These are phyloP conservation scores for Oeneis ivallda DNA, from an alignment of 2,888 invertebrate genomes.

Conservation along the genomic window DNA sequence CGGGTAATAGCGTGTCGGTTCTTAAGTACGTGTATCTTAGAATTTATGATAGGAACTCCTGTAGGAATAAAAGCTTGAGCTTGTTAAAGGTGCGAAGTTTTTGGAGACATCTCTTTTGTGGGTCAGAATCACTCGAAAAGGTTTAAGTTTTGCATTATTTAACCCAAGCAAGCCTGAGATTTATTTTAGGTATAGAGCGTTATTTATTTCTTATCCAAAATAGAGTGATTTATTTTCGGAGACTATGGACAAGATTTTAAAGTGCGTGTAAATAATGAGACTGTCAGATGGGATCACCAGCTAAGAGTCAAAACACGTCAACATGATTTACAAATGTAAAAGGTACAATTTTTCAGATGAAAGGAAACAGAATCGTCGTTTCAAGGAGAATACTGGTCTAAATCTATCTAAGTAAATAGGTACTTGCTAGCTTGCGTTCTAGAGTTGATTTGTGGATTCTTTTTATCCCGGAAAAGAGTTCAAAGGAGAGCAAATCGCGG, in stretches of 20 bases:
- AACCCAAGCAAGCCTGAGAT: neutral
- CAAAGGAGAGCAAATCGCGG: too few species aligned
- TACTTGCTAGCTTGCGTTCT: too few species aligned
- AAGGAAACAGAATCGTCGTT: neutral
- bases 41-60: constrained; percentile 19
- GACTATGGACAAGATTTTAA: neutral
- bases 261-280: neutral
- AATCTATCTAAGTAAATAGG: neutral
- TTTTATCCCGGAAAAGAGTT: too few species aligned
- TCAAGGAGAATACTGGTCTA: neutral
- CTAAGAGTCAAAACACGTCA: neutral
- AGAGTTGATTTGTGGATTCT: too few species aligned
- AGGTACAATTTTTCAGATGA: neutral
- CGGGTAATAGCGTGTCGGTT: constrained; percentile 40
- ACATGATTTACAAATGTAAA: neutral
- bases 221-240: too few species aligned
- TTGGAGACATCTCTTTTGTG: neutral
- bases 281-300: neutral
- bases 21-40: constrained; percentile 21
- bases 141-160: neutral
- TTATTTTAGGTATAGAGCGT: too few species aligned
- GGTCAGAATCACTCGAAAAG: neutral
- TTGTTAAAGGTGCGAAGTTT: neutral
- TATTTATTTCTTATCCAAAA: neutral
- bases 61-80: constrained; percentile 1